These are phyloP conservation scores for Dicranocentrus wangi DNA, from an alignment of 2,888 invertebrate genomes.

Conservation along the genomic window DNA sequence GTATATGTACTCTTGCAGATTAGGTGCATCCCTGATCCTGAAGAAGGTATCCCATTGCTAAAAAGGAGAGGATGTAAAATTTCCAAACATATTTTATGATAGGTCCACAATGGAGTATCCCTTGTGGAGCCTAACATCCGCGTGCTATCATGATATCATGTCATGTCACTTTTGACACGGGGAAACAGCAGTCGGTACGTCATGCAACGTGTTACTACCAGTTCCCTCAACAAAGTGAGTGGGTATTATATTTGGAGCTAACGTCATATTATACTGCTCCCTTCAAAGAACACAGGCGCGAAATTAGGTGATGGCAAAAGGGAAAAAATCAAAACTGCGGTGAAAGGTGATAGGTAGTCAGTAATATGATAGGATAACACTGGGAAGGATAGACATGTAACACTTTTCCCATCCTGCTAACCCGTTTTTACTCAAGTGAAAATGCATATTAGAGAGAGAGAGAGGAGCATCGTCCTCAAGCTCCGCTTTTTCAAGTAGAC, in stretches of 20 bases:
- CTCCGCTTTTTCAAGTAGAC: too few species aligned
- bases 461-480: too few species aligned
- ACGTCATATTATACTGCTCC: too few species aligned
- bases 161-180: conserved; percentile 6
- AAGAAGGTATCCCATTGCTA: too few species aligned
- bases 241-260: too few species aligned
- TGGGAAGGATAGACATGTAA: conserved; percentile 18
- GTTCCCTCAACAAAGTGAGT: too few species aligned
- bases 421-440: conserved; percentile 3
- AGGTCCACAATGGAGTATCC: too few species aligned
- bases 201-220: conserved; percentile 12
- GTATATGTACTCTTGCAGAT: neutral
- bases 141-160: neutral
- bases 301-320: conserved; percentile 14
- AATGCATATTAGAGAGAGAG: neutral
- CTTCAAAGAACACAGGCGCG: neutral
- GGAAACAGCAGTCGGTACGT: conserved; percentile 14
- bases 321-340: neutral
- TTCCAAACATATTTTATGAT: too few species aligned
- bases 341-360: conserved; percentile 1
- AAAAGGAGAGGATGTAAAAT: too few species aligned
- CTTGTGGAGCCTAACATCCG: too few species aligned
- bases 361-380: conserved; percentile 1
- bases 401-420: conserved; percentile 10
- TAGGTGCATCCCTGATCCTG: too few species aligned